A percentile compares a stretch with the other conserved stretches of the same genome.
Evolutionary conservation across 1,140 invertebrate genomes (phyloP).

Genomic region (Aethina tumida): DNA sequence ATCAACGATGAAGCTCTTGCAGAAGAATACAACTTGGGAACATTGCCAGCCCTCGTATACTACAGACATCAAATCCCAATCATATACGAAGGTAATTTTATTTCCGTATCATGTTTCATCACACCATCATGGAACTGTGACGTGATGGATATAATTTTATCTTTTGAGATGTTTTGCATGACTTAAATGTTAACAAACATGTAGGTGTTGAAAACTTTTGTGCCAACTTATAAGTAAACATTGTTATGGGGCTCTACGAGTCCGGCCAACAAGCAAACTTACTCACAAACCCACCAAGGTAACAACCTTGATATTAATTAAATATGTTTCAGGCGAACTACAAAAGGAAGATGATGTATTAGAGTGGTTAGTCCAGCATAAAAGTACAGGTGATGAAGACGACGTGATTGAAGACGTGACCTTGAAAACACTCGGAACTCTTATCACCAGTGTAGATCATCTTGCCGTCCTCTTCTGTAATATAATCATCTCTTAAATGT

Average conservation of each 20-base stretch:
- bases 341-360: constrained; percentile 85
- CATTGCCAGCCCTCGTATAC: constrained; percentile 81
- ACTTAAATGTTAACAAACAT: too few species aligned
- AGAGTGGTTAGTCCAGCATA: constrained; percentile 87
- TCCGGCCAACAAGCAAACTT: too few species aligned
- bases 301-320: too few species aligned
- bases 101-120: neutral
- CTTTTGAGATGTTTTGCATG: too few species aligned
- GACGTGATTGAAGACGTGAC: constrained; percentile 91
- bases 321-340: constrained; percentile 62
- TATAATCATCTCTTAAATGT: neutral
- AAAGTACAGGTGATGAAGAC: constrained; percentile 85
- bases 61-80: constrained; percentile 91
- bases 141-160: too few species aligned
- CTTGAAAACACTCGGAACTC: constrained; percentile 72
- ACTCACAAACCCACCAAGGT: too few species aligned
- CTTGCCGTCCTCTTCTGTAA: constrained; percentile 89
- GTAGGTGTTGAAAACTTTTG: too few species aligned
- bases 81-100: constrained; percentile 76
- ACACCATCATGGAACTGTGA: too few species aligned
- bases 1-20: constrained; percentile 85
- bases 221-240: constrained; percentile 7
- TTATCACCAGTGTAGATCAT: constrained; percentile 84
- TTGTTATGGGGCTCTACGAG: too few species aligned
- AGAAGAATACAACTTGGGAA: constrained; percentile 85